Evolutionary conservation across 1,140 invertebrate genomes (phyloP), one percentile per base, ranked within the genome.

Genomic region (Brachionus paranguensis): DNA sequence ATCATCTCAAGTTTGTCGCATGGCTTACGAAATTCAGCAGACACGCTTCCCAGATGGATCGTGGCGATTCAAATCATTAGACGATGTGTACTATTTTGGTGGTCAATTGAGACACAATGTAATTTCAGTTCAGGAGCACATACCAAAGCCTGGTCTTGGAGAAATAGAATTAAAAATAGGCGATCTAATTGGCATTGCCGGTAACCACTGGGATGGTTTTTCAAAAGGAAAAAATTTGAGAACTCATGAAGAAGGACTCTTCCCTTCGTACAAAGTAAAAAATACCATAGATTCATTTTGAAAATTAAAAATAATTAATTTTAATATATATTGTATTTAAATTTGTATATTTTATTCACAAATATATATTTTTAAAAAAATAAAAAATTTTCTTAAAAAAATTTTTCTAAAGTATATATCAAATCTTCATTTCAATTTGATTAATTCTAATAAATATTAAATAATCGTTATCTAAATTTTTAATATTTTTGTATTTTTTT

Each of bases 1-100:
- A 88, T 97, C 95, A 68, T 98, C 96, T 78, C 96, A 97, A 92
- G 95, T 98, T 24, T 98, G 96, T 87, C 92, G 96, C 24, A 93
- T 98, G 6, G 96, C 96, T 0, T 99, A 98, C 89, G 96, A 99
- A 90, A 92, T 98, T 76, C 98, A 98, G 95, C 96, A 97, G 89
- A 93, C 93, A 0, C 91, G 94, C 86, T 92, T 94, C 86, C 91
- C 92, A 14, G 95, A 98, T 90, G 95, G 95, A 0, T 92, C 95
- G 0, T 88, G 93, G 85, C 91, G 92, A 74, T 97, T 95, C 89
- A 92, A 93, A 85, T 97, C 96, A 2, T 91, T 99, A 33, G 96
- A 99, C 89, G 96, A 98, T 88, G 95, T 97, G 86, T 98, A 97
- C 90, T 99, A 98, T 89, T 98, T 95, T 89, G 96, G 96, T 17